These are phyloP conservation scores for Proisotoma minuta DNA, from an alignment of 2,888 invertebrate species.

Conservation along the genomic window DNA sequence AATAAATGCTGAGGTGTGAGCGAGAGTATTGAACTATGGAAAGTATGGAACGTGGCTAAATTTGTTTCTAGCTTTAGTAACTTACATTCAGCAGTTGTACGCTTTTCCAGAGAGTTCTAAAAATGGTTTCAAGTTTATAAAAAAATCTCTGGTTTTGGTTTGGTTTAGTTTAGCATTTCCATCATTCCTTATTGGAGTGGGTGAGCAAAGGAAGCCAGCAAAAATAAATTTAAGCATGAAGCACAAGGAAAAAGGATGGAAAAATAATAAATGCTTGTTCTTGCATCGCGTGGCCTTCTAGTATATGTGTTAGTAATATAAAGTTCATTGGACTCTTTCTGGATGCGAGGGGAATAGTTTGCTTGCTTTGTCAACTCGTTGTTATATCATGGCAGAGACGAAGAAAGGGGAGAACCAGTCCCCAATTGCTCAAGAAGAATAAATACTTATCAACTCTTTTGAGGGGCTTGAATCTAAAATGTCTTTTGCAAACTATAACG, in stretches of 20 bases:
- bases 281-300: conserved; percentile 12
- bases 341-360: neutral
- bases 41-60: too few species aligned
- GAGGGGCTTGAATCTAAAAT: conserved; percentile 12
- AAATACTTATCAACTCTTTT: too few species aligned
- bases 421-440: neutral
- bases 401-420: neutral
- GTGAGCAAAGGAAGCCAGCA: neutral
- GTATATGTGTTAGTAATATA: conserved; percentile 35
- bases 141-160: too few species aligned
- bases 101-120: neutral
- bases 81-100: too few species aligned
- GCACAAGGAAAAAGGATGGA: neutral
- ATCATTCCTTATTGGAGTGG: neutral
- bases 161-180: neutral
- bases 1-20: too few species aligned
- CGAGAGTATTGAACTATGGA: too few species aligned
- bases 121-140: neutral
- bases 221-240: neutral
- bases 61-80: too few species aligned
- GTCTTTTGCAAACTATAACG: conserved; percentile 9
- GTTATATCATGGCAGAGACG: neutral
- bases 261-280: neutral
- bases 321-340: conserved; percentile 31
- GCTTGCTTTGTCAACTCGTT: neutral